phyloP scores from a whole-genome alignment of 2,113 vertebrate species.

The Camelus dromedarius region DNA sequence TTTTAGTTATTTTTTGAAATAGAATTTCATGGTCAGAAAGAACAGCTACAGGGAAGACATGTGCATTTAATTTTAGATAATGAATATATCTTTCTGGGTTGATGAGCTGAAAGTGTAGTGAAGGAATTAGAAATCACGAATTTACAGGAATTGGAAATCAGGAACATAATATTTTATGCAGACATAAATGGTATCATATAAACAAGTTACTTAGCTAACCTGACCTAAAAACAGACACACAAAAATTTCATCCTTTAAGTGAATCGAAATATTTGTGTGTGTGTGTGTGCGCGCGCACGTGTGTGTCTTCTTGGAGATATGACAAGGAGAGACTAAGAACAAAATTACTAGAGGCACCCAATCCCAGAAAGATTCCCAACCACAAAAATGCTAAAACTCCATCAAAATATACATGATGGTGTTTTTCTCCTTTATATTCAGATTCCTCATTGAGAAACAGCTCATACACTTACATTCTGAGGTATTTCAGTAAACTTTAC shows the following conservation, averaged over 20 bases:
- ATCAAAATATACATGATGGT: background rate
- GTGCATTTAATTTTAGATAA: constrained; percentile 40
- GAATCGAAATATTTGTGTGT: background rate
- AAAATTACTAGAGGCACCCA: background rate
- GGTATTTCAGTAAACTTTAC: background rate
- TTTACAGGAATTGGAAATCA: background rate
- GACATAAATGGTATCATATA: background rate
- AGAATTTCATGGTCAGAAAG: background rate
- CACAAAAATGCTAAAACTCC: background rate
- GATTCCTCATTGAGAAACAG: background rate
- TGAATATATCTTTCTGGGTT: background rate
- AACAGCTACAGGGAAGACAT: background rate
- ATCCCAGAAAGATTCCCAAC: background rate
- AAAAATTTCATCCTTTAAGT: background rate
- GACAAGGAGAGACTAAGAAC: background rate
- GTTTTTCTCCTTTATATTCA: background rate
- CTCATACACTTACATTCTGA: background rate
- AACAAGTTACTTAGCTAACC: constrained; percentile 17
- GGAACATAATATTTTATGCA: background rate
- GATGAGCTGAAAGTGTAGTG: background rate
- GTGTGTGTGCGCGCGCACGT: background rate
- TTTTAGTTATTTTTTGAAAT: background rate
- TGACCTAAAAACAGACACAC: background rate
- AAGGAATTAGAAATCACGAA: constrained; percentile 42
- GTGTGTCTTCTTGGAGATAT: background rate